Evolutionary conservation across 2,888 invertebrate genomes (phyloP), one percentile per base, ranked within the genome.

Genomic region (Agrotis ipsilon): DNA sequence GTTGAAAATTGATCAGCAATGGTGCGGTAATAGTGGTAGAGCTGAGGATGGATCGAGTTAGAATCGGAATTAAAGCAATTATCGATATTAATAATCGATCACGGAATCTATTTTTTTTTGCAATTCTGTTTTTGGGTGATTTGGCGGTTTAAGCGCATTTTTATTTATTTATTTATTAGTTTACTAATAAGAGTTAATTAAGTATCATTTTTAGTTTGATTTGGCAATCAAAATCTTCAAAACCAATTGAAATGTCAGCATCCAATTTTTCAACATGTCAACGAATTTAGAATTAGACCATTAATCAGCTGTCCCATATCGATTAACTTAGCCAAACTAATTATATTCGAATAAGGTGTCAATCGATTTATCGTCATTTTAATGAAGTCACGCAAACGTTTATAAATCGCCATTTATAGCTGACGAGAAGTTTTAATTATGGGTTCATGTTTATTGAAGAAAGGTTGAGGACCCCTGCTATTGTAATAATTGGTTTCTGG

Each of bases 41-140:
- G 73, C 74, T 79, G 63, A 89, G 91, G 91, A 91, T 90, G 88
- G 82, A 90, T 87, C 84, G 88, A 89, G 85, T 89, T 88, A 85
- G 83, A 88, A 89, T 90, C 88, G 88, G 88, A 92, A 89, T 90
- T 83, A 87, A 88, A 87, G 85, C 86, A 90, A 92, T 93, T 92
- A 92, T 86, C 77, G 88, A 88, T 86, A 84, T 87, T 75, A 77
- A 80, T 78, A 74, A 86, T 86, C 78, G 80, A 81, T 81, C 72
- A 83, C 72, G 77, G 73, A 67, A 76, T 71, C 43, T 19, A 55
- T 67, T 61, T 72, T 64, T 69, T 76, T 70, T 75, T 49, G 46
- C 9, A 49, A 18, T 60, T 60, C 59, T n/a, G 59, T 18, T 71
- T 52, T 52, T 24, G 18, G 59, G 18, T 24, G 52, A 13, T 64